Base-by-base conservation (phyloP, 2,888 invertebrate species). In the Chymomyza procnemis region DNA sequence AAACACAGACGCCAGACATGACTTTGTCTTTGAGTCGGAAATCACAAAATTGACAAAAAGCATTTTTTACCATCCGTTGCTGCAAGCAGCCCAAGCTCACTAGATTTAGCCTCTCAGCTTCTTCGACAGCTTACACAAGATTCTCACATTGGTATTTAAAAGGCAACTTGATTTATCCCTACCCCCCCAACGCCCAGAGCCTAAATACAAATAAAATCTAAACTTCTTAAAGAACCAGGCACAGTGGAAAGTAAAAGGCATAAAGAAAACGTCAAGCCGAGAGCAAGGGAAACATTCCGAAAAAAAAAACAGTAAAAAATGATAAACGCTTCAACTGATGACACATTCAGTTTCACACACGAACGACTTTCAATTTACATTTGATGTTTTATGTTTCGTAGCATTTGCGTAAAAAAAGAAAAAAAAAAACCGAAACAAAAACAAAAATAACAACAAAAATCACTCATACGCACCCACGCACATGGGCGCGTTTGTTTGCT, bases 341-440 rank as follows among this genome's bases (percentile, higher is more conserved):
- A 87, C 83, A 83, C 83, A 87, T 83, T 83, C 87, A 83, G 82
- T 88, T 87, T 87, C 87, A 88, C 88, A 88, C 87, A 88, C 88
- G 87, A 87, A 83, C 79, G 88, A 88, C 77, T 88, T 87, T 87
- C 88, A 88, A 88, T 87, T 87, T 87, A 83, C 83, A 83, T 83
- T 87, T 83, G 83, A 83, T 83, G 83, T 83, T 83, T 83, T 83
- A 83, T 83, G 83, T 83, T 85, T 86, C 83, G 82, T 76, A 85
- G 82, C 87, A 75, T 78, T 74, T 80, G 74, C 58, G 59, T 67
- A 70, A 59, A 67, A 68, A 69, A 70, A 55, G 18, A 57, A 61
- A 16, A 30, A 57, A 50, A 16, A 56, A 48, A 47, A 47, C 57
- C 34, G 48, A 52, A 66, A 47, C 57, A 50, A 57, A 52, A 66